Conservation (phyloP, 2,888 invertebrate species). For the Lottia scabra region DNA sequence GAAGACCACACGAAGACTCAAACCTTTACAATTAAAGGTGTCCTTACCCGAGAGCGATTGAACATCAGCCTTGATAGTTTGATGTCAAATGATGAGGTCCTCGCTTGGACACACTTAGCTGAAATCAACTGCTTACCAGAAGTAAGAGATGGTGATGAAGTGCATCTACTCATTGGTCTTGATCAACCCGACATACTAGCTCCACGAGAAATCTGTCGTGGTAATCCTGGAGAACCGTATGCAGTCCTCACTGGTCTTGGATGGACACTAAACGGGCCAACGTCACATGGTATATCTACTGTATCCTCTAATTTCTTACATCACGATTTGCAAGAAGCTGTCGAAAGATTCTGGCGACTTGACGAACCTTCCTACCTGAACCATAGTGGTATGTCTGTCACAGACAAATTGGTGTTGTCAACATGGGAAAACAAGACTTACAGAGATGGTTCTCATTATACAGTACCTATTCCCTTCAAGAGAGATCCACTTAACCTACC, state of each 20-base stretch:
- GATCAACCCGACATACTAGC: not conserved
- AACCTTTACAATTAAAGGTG: too few species aligned
- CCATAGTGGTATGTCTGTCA: constrained; percentile 87
- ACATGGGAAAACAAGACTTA: constrained; percentile 9
- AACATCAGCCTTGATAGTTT: too few species aligned
- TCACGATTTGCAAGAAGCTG: constrained; percentile 81
- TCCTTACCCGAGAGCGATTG: too few species aligned
- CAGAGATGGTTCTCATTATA: constrained; percentile 13
- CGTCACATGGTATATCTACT: too few species aligned
- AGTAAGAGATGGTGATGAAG: not conserved
- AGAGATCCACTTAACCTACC: not conserved
- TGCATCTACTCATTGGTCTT: not conserved
- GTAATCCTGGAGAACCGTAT: constrained; percentile 15
- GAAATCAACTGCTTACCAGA: not conserved
- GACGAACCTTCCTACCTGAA: too few species aligned
- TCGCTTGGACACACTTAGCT: not conserved
- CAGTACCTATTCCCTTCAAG: constrained; percentile 23
- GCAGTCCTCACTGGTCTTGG: constrained; percentile 20
- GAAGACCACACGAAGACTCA: too few species aligned
- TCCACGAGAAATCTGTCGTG: not conserved
- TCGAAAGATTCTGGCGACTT: constrained; percentile 73
- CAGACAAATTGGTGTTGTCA: constrained; percentile 58
- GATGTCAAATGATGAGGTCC: constrained; percentile 3
- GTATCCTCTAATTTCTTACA: too few species aligned
- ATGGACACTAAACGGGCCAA: constrained; percentile 25